These are phyloP conservation scores for Meiosimyza decipiens DNA, from an alignment of 2,888 invertebrate genomes.

Conservation along the genomic window DNA sequence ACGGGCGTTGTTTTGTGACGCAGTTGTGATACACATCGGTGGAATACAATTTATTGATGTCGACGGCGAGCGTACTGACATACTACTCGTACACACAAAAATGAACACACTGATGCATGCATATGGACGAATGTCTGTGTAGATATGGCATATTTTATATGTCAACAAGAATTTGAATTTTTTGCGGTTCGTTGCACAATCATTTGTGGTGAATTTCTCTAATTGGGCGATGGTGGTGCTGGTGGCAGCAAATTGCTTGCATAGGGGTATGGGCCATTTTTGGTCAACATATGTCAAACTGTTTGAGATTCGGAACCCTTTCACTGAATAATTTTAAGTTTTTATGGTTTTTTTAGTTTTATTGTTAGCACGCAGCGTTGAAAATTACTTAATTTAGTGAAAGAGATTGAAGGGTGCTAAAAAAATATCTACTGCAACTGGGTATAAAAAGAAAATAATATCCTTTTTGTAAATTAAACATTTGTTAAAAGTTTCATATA, in stretches of 20 bases:
- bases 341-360: not conserved
- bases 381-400: slow-evolving; percentile 19
- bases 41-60: slow-evolving; percentile 28
- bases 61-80: slow-evolving; percentile 7
- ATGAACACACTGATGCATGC: not conserved
- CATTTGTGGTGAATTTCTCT: not conserved
- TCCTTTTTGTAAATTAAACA: too few relatives aligned
- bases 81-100: not conserved
- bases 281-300: slow-evolving; percentile 4
- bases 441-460: not conserved
- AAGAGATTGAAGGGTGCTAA: not conserved
- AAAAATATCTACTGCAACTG: not conserved
- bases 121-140: not conserved
- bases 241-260: not conserved
- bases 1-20: slow-evolving; percentile 17
- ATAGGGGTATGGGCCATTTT: not conserved
- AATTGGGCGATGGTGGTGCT: not conserved
- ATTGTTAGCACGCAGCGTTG: slow-evolving; percentile 7
- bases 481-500: too few relatives aligned
- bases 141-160: slow-evolving; percentile 8
- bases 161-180: slow-evolving; percentile 24
- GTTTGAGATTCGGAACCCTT: slow-evolving; percentile 11
- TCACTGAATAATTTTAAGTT: not conserved
- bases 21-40: slow-evolving; percentile 8
- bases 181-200: slow-evolving; percentile 20